These are phyloP conservation scores for Ptyas mucosa DNA, from an alignment of 2,113 vertebrate genomes.

Conservation along the genomic window DNA sequence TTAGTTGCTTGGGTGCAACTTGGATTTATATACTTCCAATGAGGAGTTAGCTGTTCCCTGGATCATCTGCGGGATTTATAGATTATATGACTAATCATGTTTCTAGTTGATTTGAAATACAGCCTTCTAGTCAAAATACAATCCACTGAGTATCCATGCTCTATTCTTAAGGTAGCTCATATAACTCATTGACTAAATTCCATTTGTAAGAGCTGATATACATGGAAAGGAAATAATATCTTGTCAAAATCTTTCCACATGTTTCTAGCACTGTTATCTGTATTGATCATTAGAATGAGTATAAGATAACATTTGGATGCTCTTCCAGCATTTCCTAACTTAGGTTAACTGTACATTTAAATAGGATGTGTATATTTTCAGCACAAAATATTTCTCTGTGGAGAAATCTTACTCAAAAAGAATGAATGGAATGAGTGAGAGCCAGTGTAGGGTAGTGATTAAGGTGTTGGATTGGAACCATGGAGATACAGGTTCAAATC, in stretches of 20 bases:
- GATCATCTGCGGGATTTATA: slow-evolving; percentile 1
- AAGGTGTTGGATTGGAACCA: neutral
- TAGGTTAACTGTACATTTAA: neutral
- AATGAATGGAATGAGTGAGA: neutral
- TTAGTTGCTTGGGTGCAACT: neutral
- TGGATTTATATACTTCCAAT: neutral
- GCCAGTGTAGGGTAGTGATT: neutral
- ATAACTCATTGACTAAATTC: slow-evolving; percentile 44
- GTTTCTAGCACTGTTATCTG: slow-evolving; percentile 33
- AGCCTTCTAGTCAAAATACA: neutral
- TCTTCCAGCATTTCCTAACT: slow-evolving; percentile 6
- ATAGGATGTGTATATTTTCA: neutral
- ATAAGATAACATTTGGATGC: neutral
- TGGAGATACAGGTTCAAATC: neutral
- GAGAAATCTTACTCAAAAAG: neutral
- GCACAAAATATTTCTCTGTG: neutral
- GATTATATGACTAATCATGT: neutral
- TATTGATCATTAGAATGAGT: slow-evolving; percentile 11
- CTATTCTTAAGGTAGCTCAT: slow-evolving; percentile 3
- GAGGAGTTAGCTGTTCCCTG: neutral
- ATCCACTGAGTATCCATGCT: slow-evolving; percentile 26
- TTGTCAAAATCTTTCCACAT: slow-evolving; percentile 34
- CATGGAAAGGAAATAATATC: slow-evolving; percentile 36
- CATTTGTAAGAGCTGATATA: slow-evolving; percentile 42
- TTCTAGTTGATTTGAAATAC: neutral